phyloP scores from a whole-genome alignment of 1,140 invertebrate genomes.

The Lerema accius region DNA sequence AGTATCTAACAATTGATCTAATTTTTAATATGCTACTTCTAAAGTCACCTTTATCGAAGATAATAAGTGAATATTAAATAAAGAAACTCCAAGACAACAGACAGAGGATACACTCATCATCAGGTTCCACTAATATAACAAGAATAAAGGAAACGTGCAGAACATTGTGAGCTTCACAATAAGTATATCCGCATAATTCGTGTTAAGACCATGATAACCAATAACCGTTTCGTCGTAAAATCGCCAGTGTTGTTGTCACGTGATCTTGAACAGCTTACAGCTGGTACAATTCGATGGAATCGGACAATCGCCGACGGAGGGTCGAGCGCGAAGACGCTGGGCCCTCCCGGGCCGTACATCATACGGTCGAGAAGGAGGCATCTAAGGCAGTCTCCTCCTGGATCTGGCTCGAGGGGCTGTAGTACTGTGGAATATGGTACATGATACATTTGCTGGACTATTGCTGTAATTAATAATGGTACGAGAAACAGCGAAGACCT shows the following conservation, averaged over 20 bases:
- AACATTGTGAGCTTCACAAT: no score
- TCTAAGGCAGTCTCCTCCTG: conserved; percentile 88
- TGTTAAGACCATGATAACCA: not conserved
- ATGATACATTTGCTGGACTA: not conserved
- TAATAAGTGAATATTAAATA: no score
- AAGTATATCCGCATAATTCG: not conserved
- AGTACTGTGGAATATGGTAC: conserved; percentile 86
- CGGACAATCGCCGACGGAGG: conserved; percentile 60
- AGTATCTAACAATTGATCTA: not conserved
- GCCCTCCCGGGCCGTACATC: conserved; percentile 75
- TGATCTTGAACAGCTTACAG: conserved; percentile 53
- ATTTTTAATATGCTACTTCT: no score
- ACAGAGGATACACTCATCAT: no score
- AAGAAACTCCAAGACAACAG: no score
- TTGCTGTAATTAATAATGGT: no score
- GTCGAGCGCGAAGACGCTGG: conserved; percentile 59
- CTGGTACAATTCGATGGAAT: conserved; percentile 73
- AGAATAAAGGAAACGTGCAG: no score
- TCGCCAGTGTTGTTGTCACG: not conserved
- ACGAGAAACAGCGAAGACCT: no score
- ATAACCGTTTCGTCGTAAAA: not conserved
- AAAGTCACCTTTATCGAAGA: no score
- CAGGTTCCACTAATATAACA: no score
- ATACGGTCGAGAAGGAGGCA: conserved; percentile 91
- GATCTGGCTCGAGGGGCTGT: conserved; percentile 89